Evolutionary conservation across 2,797 vertebrate species (phyloP).

Genomic region (Micrastur ruficollis): DNA sequence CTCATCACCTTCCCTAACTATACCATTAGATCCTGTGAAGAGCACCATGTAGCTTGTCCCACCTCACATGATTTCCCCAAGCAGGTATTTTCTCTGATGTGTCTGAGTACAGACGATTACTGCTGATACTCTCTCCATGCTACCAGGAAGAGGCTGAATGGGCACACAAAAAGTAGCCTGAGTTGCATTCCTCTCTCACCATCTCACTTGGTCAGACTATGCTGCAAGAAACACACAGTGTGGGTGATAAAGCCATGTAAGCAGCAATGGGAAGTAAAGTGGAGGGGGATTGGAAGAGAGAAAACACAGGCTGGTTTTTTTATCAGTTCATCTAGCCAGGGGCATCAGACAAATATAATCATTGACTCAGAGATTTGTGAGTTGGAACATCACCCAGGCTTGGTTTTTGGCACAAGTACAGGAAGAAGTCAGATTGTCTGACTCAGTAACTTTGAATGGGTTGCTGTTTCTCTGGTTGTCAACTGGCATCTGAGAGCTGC

Average conservation of each 20-base stretch:
- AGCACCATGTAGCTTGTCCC: neutral
- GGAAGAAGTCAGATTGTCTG: neutral
- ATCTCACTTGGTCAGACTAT: neutral
- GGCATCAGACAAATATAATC: neutral
- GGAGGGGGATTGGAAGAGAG: neutral
- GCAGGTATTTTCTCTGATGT: neutral
- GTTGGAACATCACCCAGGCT: neutral
- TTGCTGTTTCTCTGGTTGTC: neutral
- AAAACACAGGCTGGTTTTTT: neutral
- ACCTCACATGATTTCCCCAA: neutral
- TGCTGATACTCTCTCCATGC: neutral
- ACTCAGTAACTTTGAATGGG: neutral
- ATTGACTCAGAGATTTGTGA: neutral
- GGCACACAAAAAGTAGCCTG: neutral
- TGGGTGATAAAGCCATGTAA: neutral
- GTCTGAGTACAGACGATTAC: neutral
- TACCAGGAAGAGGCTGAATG: neutral
- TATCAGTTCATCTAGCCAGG: neutral
- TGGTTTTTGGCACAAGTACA: neutral
- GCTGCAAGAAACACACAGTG: neutral
- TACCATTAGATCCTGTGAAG: neutral
- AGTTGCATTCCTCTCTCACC: neutral
- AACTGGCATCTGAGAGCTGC: neutral
- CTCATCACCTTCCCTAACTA: neutral
- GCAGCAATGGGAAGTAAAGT: neutral